These are phyloP conservation scores for Geopemphigus sp. DNA, from an alignment of 1,140 invertebrate genomes.

Conservation along the genomic window DNA sequence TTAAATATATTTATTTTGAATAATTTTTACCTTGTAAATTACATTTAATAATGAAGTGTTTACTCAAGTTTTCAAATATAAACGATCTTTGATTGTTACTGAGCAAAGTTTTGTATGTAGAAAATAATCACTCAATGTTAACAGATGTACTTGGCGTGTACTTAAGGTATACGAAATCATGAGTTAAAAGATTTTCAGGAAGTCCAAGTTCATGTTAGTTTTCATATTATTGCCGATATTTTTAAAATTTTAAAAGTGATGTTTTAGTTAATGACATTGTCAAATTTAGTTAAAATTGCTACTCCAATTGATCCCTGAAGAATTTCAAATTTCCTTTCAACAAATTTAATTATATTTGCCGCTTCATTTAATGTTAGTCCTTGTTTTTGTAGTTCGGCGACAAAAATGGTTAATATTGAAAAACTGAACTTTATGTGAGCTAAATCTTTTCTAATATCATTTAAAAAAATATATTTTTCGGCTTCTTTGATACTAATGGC, in stretches of 20 bases:
- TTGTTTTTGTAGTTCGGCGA: not conserved
- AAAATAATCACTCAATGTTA: not conserved
- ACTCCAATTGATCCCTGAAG: not conserved
- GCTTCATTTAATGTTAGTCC: not conserved
- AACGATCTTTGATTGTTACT: not conserved
- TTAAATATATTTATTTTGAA: not conserved
- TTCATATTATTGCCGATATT: not conserved
- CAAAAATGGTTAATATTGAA: not conserved
- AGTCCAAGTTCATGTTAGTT: not conserved
- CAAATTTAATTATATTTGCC: not conserved
- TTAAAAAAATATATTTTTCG: not conserved
- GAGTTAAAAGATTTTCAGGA: not conserved
- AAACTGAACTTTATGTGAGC: not conserved
- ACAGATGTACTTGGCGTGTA: not conserved
- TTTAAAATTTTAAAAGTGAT: not conserved
- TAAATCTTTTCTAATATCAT: not conserved
- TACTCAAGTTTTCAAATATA: conserved; percentile 10
- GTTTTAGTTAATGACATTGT: not conserved
- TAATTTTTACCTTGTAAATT: conserved; percentile 4
- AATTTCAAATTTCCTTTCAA: not conserved
- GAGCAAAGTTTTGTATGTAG: not conserved
- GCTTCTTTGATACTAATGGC: not conserved
- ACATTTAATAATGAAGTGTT: not conserved
- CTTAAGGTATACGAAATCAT: not conserved
- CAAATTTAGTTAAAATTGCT: conserved; percentile 16